Percentiles rank a stretch among this genome's conserved stretches.
Evolutionary conservation across 2,113 vertebrate species (phyloP).

Genomic region (Pterocles gutturalis): DNA sequence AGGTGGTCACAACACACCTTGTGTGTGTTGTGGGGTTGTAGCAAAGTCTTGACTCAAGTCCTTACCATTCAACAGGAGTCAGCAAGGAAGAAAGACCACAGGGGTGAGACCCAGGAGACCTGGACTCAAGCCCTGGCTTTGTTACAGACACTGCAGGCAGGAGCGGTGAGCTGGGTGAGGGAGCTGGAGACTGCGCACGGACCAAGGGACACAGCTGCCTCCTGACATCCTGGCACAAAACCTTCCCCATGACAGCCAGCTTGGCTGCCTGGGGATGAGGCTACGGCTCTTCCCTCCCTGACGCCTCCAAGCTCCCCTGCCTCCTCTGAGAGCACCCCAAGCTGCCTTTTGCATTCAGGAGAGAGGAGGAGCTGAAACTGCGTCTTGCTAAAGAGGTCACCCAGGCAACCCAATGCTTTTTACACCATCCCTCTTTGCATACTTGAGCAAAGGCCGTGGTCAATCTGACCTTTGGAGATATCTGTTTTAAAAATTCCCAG

Average conservation of each 20-base stretch:
- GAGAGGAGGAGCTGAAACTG: background rate
- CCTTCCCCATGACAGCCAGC: rapidly evolving
- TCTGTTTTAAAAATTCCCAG: background rate
- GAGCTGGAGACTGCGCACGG: background rate
- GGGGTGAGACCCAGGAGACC: background rate
- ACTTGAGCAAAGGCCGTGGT: background rate
- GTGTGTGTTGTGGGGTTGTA: background rate
- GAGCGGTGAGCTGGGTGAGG: background rate
- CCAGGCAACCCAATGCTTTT: background rate
- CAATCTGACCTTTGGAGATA: conserved; percentile 14
- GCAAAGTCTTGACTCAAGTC: background rate
- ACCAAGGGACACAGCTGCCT: background rate
- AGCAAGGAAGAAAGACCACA: background rate
- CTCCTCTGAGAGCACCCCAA: background rate
- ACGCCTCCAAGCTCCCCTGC: rapidly evolving
- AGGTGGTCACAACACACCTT: no score
- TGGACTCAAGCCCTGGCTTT: background rate
- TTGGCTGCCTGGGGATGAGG: background rate
- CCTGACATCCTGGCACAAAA: background rate
- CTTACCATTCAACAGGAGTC: background rate
- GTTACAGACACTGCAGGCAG: background rate
- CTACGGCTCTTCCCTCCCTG: background rate
- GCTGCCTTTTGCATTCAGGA: background rate
- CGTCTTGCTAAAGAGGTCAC: background rate
- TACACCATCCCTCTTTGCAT: background rate